These are phyloP conservation scores for Melanotaenia duboulayi DNA, from an alignment of 2,113 vertebrate species.

Conservation along the genomic window DNA sequence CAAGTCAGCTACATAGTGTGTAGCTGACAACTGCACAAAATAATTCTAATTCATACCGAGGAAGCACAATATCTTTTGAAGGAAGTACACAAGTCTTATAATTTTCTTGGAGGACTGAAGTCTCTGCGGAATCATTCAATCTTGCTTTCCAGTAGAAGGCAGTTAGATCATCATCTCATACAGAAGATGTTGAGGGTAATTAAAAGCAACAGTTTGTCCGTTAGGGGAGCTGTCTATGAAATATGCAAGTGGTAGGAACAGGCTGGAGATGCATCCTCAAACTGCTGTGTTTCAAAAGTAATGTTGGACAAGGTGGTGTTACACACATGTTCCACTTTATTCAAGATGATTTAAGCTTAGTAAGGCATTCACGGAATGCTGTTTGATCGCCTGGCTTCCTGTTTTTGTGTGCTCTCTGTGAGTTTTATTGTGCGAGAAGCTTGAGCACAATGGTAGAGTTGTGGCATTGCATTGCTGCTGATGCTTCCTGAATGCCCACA, in stretches of 20 bases:
- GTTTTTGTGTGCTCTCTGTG: slow-evolving; percentile 30
- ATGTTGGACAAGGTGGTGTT: slow-evolving; percentile 30
- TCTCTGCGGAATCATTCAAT: too few species aligned
- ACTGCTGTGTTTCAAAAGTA: slow-evolving; percentile 31
- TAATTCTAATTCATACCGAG: too few species aligned
- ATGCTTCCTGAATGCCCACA: slow-evolving; percentile 71
- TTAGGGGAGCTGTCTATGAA: slow-evolving; percentile 38
- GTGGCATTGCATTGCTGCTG: slow-evolving; percentile 53
- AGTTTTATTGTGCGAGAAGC: slow-evolving; percentile 36
- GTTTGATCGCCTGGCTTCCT: slow-evolving; percentile 41
- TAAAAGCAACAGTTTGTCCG: slow-evolving; percentile 45
- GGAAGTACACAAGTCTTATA: too few species aligned
- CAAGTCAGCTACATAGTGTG: too few species aligned
- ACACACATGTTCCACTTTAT: slow-evolving; percentile 48
- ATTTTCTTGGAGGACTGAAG: too few species aligned
- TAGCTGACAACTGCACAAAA: too few species aligned
- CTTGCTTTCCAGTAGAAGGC: neutral
- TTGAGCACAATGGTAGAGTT: slow-evolving; percentile 56
- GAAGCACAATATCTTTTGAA: too few species aligned
- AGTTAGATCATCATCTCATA: slow-evolving; percentile 32
- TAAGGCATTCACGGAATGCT: slow-evolving; percentile 31
- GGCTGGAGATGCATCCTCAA: slow-evolving; percentile 30
- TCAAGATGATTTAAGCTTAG: slow-evolving; percentile 53
- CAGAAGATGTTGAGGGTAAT: slow-evolving; percentile 35
- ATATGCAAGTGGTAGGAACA: slow-evolving; percentile 42